Evolutionary conservation across 1,140 invertebrate species (phyloP), one percentile per base, ranked within the genome.

Genomic region (Pseudomyrmex cubaensis): DNA sequence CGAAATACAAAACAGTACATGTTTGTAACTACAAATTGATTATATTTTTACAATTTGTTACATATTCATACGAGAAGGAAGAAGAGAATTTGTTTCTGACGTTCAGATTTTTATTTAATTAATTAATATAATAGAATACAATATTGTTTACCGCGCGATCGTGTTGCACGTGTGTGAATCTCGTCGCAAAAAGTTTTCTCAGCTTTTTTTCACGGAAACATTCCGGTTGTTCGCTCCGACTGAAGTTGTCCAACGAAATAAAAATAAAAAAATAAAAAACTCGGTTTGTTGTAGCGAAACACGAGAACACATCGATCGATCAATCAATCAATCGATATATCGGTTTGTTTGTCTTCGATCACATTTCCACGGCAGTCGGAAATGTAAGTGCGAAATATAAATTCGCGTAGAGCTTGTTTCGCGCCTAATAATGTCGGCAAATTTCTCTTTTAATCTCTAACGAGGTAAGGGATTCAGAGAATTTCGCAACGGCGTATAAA

Each of bases 231-330:
- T 13, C 2, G 4, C 22, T 5, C 8, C 1, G 7, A 13, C 0
- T 46, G n/a, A 80, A 80, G 10, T 72, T 35, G 35, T 80, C 48
- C 15, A 59, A 80, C n/a, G 15, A 57, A 70, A 78, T 20, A 46
- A 20, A 20, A 20, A 20, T 20, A 35, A 59, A n/a, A 0, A 46
- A n/a, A n/a, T n/a, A n/a, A n/a, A 35, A 59, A n/a, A 0, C 0
- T 78, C n/a, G 9, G 3, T 78, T 48, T 69, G 20, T 48, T 46
- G 1, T 17, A 78, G 44, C 15, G 61, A 63, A 63, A 63, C 13
- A 15, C 20, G 35, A 35, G 35, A 35, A 35, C 4, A 59, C 10
- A 57, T 35, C 20, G 1, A 35, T 9, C 15, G 15, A 22, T 48
- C 35, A 4, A 22, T 48, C 35, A 4, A 22, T 69, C n/a, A 25